A percentile compares a stretch with the other conserved stretches of the same genome.
Conservation (phyloP, 2,888 invertebrate species). For the Apomyelois bistriatella region DNA sequence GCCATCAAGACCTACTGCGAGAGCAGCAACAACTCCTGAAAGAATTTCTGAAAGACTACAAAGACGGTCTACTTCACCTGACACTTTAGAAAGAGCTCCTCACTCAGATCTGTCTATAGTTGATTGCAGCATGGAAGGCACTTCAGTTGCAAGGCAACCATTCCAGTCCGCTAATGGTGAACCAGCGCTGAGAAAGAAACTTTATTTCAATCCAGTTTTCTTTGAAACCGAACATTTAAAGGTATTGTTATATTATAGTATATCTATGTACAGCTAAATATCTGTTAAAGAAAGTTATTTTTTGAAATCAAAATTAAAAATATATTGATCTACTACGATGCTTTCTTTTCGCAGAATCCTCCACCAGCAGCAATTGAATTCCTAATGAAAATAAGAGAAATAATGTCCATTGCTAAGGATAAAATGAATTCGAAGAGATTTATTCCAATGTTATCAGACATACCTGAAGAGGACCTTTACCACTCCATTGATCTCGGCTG, state of each 20-base stretch:
- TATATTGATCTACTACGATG: neutral
- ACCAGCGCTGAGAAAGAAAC: constrained; percentile 82
- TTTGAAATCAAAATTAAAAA: too few relatives aligned
- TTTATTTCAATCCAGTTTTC: constrained; percentile 94
- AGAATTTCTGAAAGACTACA: constrained; percentile 52
- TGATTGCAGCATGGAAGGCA: constrained; percentile 58
- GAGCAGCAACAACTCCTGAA: constrained; percentile 48
- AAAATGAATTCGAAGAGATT: constrained; percentile 92
- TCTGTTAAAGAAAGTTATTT: too few relatives aligned
- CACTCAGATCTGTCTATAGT: constrained; percentile 72
- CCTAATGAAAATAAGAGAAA: constrained; percentile 92
- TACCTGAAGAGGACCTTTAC: constrained; percentile 87
- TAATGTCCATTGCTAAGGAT: constrained; percentile 92
- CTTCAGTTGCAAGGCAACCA: constrained; percentile 39
- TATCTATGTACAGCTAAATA: too few relatives aligned
- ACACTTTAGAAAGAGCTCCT: constrained; percentile 66
- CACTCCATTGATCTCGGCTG: constrained; percentile 71
- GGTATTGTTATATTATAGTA: constrained; percentile 79
- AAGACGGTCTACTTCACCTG: constrained; percentile 64
- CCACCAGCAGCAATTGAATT: constrained; percentile 95
- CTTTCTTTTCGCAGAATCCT: constrained; percentile 83
- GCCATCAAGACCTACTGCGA: constrained; percentile 48
- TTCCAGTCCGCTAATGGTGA: constrained; percentile 57
- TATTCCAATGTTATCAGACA: constrained; percentile 87
- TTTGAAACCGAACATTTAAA: constrained; percentile 91